Evolutionary conservation across 1,140 invertebrate species (phyloP), one percentile per base, ranked within the genome.

Genomic region (Saccostrea glomerata): DNA sequence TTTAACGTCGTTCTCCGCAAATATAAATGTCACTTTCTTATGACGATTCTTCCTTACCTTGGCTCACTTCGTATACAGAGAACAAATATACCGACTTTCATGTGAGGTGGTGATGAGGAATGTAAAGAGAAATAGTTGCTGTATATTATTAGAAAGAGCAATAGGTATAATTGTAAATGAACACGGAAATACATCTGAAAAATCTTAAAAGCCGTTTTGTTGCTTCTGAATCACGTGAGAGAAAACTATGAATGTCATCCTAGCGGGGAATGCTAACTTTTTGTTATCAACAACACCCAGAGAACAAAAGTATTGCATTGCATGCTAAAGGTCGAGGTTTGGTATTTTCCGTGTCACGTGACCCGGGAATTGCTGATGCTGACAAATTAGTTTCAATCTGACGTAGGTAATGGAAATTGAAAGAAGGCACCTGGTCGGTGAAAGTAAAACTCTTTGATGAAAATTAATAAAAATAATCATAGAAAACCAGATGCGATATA

Each of bases 381-480:
- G 25, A 77, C 70, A 77, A 77, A 77, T 77, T 77, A 77, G 70
- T 77, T 77, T 77, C 70, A 77, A 40, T 77, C 70, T 77, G 70
- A 77, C 70, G 70, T 77, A 77, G 70, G 70, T 77, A 77, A 30
- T 77, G 25, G 70, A 36, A 77, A 77, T 23, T 30, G 70, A 77
- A 15, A 30, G 25, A 36, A 77, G 7, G 13, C 70, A 77, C 25
- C 70, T 77, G 70, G 70, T 77, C 23, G 70, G 25, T 0, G 25
- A 77, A 77, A 25, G 70, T 25, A 77, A 36, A 25, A 36, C 25
- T 77, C 30, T 77, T 63, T 77, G 70, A 77, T 77, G 30, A 77
- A 77, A 77, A 77, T 77, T 77, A 77, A 77, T 77, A 40, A 77
- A 36, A 36, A 77, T 30, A 15, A 77, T 77, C 70, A 15, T 25